Percentiles rank a stretch among this genome's conserved stretches.
These are phyloP conservation scores for Adelges cooleyi DNA, from an alignment of 1,140 invertebrate genomes.

Conservation along the genomic window DNA sequence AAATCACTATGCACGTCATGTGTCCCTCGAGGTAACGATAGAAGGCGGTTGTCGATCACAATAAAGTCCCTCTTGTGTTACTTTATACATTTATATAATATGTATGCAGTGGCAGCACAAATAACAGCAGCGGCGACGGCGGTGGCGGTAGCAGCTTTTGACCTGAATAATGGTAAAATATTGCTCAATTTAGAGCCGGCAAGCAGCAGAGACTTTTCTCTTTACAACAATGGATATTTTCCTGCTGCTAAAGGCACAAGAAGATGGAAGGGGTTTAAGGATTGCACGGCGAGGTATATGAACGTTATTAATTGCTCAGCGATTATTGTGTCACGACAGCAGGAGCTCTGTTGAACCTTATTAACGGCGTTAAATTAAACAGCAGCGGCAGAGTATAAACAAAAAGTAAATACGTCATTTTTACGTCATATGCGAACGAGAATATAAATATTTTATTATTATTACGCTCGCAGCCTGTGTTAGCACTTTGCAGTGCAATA, in stretches of 20 bases:
- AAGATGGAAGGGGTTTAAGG: not conserved
- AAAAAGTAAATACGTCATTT: not conserved
- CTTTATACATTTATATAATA: too few relatives aligned
- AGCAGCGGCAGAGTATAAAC: constrained; percentile 1
- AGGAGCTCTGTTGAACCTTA: constrained; percentile 13
- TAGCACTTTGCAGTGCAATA: too few relatives aligned
- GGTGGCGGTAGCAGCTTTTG: not conserved
- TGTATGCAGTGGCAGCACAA: too few relatives aligned
- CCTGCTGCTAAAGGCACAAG: too few relatives aligned
- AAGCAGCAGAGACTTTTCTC: constrained; percentile 11
- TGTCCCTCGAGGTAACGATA: too few relatives aligned
- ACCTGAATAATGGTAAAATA: constrained; percentile 22
- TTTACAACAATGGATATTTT: constrained; percentile 20
- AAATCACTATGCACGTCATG: too few relatives aligned
- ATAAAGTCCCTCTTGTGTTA: too few relatives aligned
- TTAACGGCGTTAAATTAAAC: constrained; percentile 26
- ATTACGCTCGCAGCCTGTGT: too few relatives aligned
- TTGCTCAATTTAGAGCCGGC: constrained; percentile 22
- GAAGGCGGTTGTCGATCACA: too few relatives aligned
- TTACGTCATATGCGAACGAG: not conserved
- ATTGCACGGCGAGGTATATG: constrained; percentile 2
- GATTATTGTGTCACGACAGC: constrained; percentile 9
- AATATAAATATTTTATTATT: not conserved
- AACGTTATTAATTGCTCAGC: constrained; percentile 18
- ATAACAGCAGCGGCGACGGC: too few relatives aligned